phyloP scores from a whole-genome alignment of 2,888 invertebrate species.

The Lordiphosa fenestrarum region DNA sequence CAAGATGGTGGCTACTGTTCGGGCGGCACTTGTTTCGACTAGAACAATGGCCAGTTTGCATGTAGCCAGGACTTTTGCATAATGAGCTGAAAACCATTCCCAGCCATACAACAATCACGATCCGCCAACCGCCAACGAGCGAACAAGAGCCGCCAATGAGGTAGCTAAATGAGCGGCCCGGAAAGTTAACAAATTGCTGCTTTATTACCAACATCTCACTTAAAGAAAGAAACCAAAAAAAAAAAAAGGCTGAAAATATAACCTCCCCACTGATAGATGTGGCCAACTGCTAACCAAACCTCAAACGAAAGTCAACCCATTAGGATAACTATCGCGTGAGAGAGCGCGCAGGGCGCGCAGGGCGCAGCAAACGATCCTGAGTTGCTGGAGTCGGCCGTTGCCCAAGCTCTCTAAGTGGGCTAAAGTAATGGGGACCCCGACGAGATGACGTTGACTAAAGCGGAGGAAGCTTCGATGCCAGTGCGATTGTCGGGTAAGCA shows the following conservation, averaged over 20 bases:
- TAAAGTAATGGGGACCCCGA: slow-evolving; percentile 59
- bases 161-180: slow-evolving; percentile 68
- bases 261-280: slow-evolving; percentile 63
- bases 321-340: slow-evolving; percentile 76
- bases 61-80: slow-evolving; percentile 60
- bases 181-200: slow-evolving; percentile 71
- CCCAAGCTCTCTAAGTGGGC: slow-evolving; percentile 59
- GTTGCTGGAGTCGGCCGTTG: slow-evolving; percentile 57
- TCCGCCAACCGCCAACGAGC: slow-evolving; percentile 51
- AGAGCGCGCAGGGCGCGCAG: slow-evolving; percentile 35
- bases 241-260: slow-evolving; percentile 8
- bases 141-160: slow-evolving; percentile 72
- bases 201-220: slow-evolving; percentile 76
- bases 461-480: slow-evolving; percentile 49
- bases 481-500: slow-evolving; percentile 67
- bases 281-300: slow-evolving; percentile 39
- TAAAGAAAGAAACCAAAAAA: slow-evolving; percentile 38
- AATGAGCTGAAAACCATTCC: slow-evolving; percentile 40
- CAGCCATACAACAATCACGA: slow-evolving; percentile 51
- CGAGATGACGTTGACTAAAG: slow-evolving; percentile 7
- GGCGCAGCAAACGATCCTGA: slow-evolving; percentile 60
- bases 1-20: slow-evolving; percentile 48
- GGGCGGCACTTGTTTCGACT: slow-evolving; percentile 30
- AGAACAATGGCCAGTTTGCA: slow-evolving; percentile 73
- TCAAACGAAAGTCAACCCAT: slow-evolving; percentile 72